A percentile compares a stretch with the other conserved stretches of the same genome.
phyloP scores from a whole-genome alignment of 2,797 vertebrate genomes.

The Platalea minor region DNA sequence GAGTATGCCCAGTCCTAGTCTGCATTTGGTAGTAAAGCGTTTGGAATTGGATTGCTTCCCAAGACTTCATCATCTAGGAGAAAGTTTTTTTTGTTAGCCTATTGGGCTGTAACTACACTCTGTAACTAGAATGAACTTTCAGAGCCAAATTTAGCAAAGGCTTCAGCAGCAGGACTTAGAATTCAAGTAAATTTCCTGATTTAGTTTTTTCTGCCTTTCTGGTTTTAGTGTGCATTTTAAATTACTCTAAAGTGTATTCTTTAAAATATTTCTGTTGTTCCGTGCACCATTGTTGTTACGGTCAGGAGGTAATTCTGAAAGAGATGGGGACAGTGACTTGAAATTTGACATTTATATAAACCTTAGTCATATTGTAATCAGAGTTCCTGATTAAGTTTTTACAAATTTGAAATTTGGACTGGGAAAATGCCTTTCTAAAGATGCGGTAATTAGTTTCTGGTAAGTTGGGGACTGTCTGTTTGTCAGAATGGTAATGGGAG shows the following conservation, averaged over 20 bases:
- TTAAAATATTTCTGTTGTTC: neutral
- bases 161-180: neutral
- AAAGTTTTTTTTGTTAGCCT: neutral
- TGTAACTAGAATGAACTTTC: neutral
- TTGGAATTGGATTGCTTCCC: conserved; percentile 6
- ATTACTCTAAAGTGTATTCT: neutral
- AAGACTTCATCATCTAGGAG: neutral
- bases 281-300: neutral
- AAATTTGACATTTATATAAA: neutral
- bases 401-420: neutral
- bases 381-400: neutral
- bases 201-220: neutral
- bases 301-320: neutral
- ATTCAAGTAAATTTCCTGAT: neutral
- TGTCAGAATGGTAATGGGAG: neutral
- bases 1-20: neutral
- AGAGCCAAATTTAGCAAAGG: neutral
- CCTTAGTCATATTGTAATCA: neutral
- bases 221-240: neutral
- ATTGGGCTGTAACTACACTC: neutral
- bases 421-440: neutral
- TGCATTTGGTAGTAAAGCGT: neutral
- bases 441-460: neutral
- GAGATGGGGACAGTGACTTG: neutral
- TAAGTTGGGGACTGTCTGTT: neutral